These are phyloP conservation scores for Pitangus sulphuratus DNA, from an alignment of 2,797 vertebrate genomes.

Conservation along the genomic window DNA sequence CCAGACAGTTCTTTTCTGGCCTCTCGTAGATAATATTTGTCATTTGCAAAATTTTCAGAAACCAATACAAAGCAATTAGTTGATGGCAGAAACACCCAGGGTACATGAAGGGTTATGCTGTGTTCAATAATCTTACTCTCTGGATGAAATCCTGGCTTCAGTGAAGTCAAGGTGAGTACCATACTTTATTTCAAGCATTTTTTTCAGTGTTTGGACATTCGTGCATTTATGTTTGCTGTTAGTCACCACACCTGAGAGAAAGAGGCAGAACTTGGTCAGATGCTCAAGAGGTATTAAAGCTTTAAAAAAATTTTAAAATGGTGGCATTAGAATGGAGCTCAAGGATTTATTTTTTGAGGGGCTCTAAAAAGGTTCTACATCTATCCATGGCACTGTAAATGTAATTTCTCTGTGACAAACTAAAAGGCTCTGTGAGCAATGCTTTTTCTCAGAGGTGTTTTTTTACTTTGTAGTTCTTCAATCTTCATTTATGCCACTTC, in stretches of 20 bases:
- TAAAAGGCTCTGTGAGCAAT: background rate
- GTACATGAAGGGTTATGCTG: background rate
- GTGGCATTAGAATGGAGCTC: background rate
- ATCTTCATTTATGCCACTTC: conserved; percentile 31
- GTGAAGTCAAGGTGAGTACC: background rate
- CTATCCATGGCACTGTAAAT: background rate
- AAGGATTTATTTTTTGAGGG: background rate
- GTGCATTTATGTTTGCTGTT: background rate
- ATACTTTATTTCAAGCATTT: background rate
- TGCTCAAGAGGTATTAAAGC: background rate
- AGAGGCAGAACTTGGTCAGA: background rate
- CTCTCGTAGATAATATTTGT: background rate
- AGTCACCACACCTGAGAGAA: background rate
- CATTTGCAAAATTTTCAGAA: background rate
- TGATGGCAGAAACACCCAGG: background rate
- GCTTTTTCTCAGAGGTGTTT: background rate
- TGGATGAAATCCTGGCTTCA: background rate
- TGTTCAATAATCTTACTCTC: background rate
- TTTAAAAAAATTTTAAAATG: background rate
- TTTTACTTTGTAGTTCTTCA: background rate
- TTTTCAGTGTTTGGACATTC: background rate
- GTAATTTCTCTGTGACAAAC: background rate
- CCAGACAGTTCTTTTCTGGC: background rate
- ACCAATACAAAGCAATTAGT: background rate
- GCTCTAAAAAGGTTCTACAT: background rate